phyloP scores from a whole-genome alignment of 2,888 invertebrate species.

The Phalera bucephala region DNA sequence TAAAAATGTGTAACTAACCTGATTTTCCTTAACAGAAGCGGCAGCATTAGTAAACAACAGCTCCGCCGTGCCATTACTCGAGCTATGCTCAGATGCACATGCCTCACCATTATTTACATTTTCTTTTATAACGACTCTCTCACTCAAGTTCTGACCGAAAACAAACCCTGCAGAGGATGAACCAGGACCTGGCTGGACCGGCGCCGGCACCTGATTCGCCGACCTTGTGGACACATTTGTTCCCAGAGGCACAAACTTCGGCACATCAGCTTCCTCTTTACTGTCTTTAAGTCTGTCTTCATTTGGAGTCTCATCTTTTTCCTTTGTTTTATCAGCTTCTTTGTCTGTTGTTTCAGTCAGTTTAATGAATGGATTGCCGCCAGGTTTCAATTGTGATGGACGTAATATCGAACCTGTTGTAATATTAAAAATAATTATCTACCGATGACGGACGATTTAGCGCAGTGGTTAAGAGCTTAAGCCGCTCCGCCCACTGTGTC shows the following conservation, averaged over 20 bases:
- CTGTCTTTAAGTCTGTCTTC: slow-evolving; percentile 55
- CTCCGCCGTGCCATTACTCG: slow-evolving; percentile 84
- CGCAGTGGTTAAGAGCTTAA: too few relatives aligned
- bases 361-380: slow-evolving; percentile 66
- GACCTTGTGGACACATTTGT: slow-evolving; percentile 57
- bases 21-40: slow-evolving; percentile 77
- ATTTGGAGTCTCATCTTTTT: slow-evolving; percentile 30
- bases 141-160: slow-evolving; percentile 95
- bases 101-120: slow-evolving; percentile 79
- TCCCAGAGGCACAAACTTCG: slow-evolving; percentile 77
- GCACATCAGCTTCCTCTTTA: slow-evolving; percentile 57
- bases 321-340: slow-evolving; percentile 42
- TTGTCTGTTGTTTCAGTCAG: slow-evolving; percentile 37
- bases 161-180: slow-evolving; percentile 88
- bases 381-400: slow-evolving; percentile 70
- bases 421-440: too few relatives aligned
- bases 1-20: slow-evolving; percentile 42
- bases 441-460: too few relatives aligned
- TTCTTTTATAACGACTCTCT: slow-evolving; percentile 88
- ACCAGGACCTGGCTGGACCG: slow-evolving; percentile 54
- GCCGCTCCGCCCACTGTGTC: too few relatives aligned
- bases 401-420: slow-evolving; percentile 68
- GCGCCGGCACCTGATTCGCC: slow-evolving; percentile 78
- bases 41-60: slow-evolving; percentile 90
- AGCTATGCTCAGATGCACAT: slow-evolving; percentile 57